Conservation (phyloP, 1,140 invertebrate species). For the Theocolax elegans region DNA sequence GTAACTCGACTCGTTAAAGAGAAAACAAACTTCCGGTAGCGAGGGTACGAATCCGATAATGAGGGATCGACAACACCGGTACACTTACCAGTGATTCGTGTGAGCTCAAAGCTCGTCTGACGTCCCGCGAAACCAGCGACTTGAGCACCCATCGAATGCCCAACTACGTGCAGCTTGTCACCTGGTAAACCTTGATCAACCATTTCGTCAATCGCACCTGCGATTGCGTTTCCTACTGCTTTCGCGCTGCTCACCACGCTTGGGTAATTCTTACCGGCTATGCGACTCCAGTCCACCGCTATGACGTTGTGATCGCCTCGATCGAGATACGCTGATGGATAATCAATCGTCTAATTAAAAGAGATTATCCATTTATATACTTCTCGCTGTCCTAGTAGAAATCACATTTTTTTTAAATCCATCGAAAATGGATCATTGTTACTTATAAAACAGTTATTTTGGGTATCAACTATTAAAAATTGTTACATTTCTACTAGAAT, state of each 20-base stretch:
- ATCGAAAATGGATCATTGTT: too few species aligned
- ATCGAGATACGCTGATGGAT: constrained; percentile 57
- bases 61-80: too few species aligned
- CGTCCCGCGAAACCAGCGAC: constrained; percentile 75
- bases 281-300: constrained; percentile 72
- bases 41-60: too few species aligned
- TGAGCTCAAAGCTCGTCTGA: constrained; percentile 51
- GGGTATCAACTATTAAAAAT: too few species aligned
- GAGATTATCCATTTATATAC: too few species aligned
- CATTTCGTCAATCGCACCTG: constrained; percentile 43
- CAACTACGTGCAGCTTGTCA: constrained; percentile 75
- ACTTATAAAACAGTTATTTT: too few species aligned
- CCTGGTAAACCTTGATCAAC: constrained; percentile 53
- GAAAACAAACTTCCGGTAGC: too few species aligned
- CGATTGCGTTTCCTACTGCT: constrained; percentile 56
- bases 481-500: too few species aligned
- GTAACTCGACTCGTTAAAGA: too few species aligned
- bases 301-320: constrained; percentile 59
- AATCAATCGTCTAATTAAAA: too few species aligned
- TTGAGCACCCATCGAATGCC: constrained; percentile 82
- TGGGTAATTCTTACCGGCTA: constrained; percentile 70
- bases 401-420: too few species aligned
- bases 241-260: constrained; percentile 69
- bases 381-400: too few species aligned
- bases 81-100: constrained; percentile 57